A percentile compares a stretch with the other conserved stretches of the same genome.
Evolutionary conservation across 2,797 vertebrate genomes (phyloP).

Genomic region (Chloroceryle amazona): DNA sequence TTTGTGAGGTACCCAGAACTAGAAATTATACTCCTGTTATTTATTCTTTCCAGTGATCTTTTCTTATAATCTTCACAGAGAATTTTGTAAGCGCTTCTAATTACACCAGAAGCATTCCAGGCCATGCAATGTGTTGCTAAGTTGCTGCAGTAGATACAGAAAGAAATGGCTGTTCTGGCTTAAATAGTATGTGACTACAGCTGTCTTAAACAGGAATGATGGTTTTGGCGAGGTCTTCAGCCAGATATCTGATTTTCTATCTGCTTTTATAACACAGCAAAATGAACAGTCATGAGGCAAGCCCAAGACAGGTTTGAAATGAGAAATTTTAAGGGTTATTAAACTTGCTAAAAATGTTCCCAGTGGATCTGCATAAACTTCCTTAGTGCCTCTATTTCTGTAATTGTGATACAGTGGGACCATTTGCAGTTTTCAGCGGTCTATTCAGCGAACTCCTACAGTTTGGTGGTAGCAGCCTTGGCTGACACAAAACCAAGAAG

Average conservation of each 20-base stretch:
- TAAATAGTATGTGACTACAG: not conserved
- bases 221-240: slow-evolving; percentile 11
- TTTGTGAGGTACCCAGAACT: not conserved
- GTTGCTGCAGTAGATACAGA: not conserved
- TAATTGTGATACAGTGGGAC: slow-evolving; percentile 37
- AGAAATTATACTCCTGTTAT: not conserved
- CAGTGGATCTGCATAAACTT: slow-evolving; percentile 32
- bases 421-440: not conserved
- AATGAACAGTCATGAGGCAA: slow-evolving; percentile 51
- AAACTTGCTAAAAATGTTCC: slow-evolving; percentile 50
- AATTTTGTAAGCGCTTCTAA: slow-evolving; percentile 38
- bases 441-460: not conserved
- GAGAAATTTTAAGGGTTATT: slow-evolving; percentile 67
- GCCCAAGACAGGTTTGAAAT: slow-evolving; percentile 53
- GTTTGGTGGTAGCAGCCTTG: not conserved
- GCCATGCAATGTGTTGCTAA: not conserved
- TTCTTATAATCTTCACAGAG: slow-evolving; percentile 2
- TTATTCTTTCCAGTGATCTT: slow-evolving; percentile 21
- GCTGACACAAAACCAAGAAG: not conserved
- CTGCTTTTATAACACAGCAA: slow-evolving; percentile 35
- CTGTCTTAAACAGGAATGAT: not conserved
- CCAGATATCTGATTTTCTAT: slow-evolving; percentile 36
- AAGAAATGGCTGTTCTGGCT: not conserved
- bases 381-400: not conserved
- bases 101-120: slow-evolving; percentile 32